Conservation (phyloP, 2,113 vertebrate species). For the Tapirus terrestris region DNA sequence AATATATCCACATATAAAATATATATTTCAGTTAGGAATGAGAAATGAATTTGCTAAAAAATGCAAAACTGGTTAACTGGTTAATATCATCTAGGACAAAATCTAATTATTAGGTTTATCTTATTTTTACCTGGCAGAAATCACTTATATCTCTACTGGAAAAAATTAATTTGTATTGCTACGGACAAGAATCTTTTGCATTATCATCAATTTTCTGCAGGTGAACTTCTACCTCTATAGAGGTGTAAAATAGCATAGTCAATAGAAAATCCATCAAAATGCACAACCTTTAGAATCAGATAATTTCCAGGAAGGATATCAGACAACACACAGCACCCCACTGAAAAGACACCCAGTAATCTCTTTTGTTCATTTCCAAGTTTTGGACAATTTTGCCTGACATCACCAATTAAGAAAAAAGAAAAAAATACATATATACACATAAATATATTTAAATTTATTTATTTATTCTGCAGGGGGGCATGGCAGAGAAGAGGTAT, state of each 20-base stretch:
- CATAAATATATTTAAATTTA: not conserved
- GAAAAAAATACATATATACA: not conserved
- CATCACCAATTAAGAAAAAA: not conserved
- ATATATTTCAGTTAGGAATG: not conserved
- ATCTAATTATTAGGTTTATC: not conserved
- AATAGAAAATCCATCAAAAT: not conserved
- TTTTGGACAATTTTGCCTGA: not conserved
- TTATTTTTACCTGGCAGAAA: not conserved
- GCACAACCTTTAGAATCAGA: not conserved
- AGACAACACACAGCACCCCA: not conserved
- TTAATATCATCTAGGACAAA: not conserved
- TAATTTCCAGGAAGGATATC: not conserved
- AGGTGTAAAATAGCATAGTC: not conserved
- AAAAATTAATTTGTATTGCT: not conserved
- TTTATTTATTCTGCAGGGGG: not conserved
- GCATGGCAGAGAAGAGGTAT: not conserved
- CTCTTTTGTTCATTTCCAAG: not conserved
- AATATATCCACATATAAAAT: not conserved
- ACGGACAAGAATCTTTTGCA: not conserved
- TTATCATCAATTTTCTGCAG: not conserved
- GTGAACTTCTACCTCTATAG: not conserved
- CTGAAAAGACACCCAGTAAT: not conserved
- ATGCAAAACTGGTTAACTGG: not conserved
- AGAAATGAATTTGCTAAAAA: not conserved
- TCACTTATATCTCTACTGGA: not conserved